Base-by-base conservation (phyloP, 2,888 invertebrate genomes). In the Eucera pruinosa region DNA sequence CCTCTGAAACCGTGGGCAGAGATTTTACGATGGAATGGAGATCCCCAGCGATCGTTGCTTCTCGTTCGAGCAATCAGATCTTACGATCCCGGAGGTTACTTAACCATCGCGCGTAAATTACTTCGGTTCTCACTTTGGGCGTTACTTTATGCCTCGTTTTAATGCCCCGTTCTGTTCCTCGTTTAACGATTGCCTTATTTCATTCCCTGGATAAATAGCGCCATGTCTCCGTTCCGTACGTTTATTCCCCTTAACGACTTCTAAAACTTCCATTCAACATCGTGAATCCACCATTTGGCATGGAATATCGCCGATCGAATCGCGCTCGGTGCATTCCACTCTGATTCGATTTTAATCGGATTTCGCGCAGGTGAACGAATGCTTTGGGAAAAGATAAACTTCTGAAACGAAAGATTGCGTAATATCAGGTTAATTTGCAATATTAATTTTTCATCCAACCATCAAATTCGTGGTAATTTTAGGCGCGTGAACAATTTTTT, bases 1-100 rank as follows among this genome's bases (percentile, higher is more conserved):
- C 57, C 58, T 27, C 43, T 18, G 18, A 50, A 48, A 41, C 47
- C 58, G 78, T 70, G 57, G 70, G 78, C 65, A 64, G 78, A 55
- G 78, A 70, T 78, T 78, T 78, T 78, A 78, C 58, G 78, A 70
- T 39, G 60, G 47, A 45, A 61, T 70, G 73, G 61, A 60, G 77
- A 78, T 77, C 60, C 69, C 30, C 48, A 25, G 11, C 30, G 77
- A 69, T 69, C 77, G 64, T 77, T 69, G 58, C 60, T 45, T 66
- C 70, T 78, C 54, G 70, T 52, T 70, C 69, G 5, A n/a, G 62
- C 76, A 69, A 77, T 77, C 77, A 45, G 62, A 43, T 58, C 66
- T 68, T 76, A 58, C 68, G 62, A 58, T 41, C 39, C 52, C 18
- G 52, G 39, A 54, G 47, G 69, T 77, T 77, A 78, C 69, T 78